Base-by-base conservation (phyloP, 2,113 vertebrate species). In the Varanus komodoensis region DNA sequence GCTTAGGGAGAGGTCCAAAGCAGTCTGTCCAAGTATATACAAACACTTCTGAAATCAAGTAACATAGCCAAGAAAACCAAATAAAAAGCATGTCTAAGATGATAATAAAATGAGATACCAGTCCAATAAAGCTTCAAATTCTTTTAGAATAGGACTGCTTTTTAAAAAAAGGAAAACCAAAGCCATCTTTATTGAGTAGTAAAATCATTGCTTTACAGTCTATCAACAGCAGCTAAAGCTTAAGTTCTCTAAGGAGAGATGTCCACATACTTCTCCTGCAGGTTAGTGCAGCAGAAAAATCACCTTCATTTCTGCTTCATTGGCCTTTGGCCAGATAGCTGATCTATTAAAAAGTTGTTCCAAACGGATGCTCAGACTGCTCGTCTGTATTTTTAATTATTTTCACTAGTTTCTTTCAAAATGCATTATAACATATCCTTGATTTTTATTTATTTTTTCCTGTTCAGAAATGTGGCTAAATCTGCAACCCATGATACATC, bases 381-480 rank as follows among this genome's bases (percentile, higher is more conserved):
- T 44, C 19, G 44, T 64, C 57, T 32, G 32, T 15, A 3, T 69
- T 77, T 61, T 87, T 87, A 38, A 25, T 77, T 79, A 32, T 79
- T 67, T 79, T 44, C 57, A 79, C 23, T 79, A n/a, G 50, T 21
- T 87, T 80, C 7, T 88, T 88, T 32, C 71, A 75, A 52, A 57
- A 61, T 75, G 17, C 73, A 75, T 61, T 61, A 29, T 3, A 71
- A 48, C 14, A 23, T 34, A 48, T 9, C 54, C 50, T 69, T 82
- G 15, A 79, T 87, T 67, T n/a, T 79, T 64, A 64, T 21, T 64
- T 64, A 64, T 64, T 89, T 38, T 27, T 54, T 48, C 54, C 52
- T 82, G 57, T 82, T 21, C 69, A 89, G 87, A 89, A 83, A 83
- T 61, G 9, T 64, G 25, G 25, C 68, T 38, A 74, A 61, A 83